Evolutionary conservation across 2,113 vertebrate species (phyloP), one percentile per base, ranked within the genome.

Genomic region (Vulpes ferrilata): DNA sequence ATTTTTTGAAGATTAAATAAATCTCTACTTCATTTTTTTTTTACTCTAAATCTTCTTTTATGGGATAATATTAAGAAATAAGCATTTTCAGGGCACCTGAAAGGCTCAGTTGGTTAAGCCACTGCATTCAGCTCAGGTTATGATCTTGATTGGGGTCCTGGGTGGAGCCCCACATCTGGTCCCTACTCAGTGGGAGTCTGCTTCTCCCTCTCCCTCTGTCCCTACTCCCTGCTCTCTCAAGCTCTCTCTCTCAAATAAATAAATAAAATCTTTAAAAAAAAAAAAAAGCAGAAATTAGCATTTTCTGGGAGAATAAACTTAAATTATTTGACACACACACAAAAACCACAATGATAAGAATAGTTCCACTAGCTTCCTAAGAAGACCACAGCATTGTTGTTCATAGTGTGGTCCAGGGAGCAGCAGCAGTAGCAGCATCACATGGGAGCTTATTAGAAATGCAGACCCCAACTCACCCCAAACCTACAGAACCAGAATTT

Each of bases 1-100:
- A 91, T 90, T 95, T 78, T 94, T 76, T 57, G 78, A 88, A 74
- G 88, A 57, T 73, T 11, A 83, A 86, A 27, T 53, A 53, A 88
- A 71, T 93, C 32, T 87, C 15, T 15, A n/a, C 60, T 79, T 83
- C 55, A 19, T 59, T 53, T 53, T 96, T 82, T 73, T 43, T 64
- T 69, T 32, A 67, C 32, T 84, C 22, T 55, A 91, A 85, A 59
- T 32, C 3, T 88, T 86, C 19, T 92, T 89, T 59, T 22, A 25
- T 35, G 25, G 51, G 27, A 2, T 73, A 17, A 32, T 80, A 79
- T 73, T 92, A n/a, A 94, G 60, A 79, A 96, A 64, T 69, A 16
- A 53, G 23, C 73, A 78, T 95, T 95, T 86, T 84, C n/a, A 43
- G 43, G 43, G 43, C 5, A 43, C 43, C 43, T 43, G 43, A 43